Base-by-base conservation (phyloP, 2,888 invertebrate genomes). In the Plebejus argus region DNA sequence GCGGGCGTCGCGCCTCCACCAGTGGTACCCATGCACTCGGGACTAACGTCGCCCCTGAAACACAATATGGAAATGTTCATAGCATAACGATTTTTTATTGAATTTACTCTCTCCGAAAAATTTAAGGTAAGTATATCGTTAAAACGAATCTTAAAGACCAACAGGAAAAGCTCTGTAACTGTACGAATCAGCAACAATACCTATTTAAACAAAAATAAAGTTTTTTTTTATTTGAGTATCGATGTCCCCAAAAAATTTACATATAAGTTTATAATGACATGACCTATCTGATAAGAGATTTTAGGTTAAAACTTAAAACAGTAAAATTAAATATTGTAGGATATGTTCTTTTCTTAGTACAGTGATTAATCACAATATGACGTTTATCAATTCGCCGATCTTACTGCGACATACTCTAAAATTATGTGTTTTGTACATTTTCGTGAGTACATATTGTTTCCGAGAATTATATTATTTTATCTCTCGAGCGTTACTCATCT, bases 1-100 rank as follows among this genome's bases (percentile, higher is more conserved):
- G 81, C 70, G 4, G 84, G 84, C 33, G 78, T 77, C 77, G 78
- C 79, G 75, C 78, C 82, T 35, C 56, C 74, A 33, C 79, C 45
- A 3, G 78, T 76, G 70, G 81, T 84, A 18, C 82, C 79, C 79
- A 88, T 86, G 81, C 90, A 91, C 39, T 83, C 81, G 18, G 83
- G 81, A 78, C 84, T 84, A 33, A 33, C 28, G 33, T 66, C 66
- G 66, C 66, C 66, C 66, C 66, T 66, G 66, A 66, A 28, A 66
- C 33, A 28, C 7, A 15, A 53, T 15, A 15, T 53, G 53, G 4
- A 18, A 53, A 18, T 53, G 18, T 53, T 53, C 5, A 53, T 39
- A 39, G 8, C 39, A 39, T 39, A 49, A 15, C 49, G 15, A 18
- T 53, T 53, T 53, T 53, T 53, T 18, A 18, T 53, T 45, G 10